These are phyloP conservation scores for Numenius arquata DNA, from an alignment of 2,113 vertebrate species.

Conservation along the genomic window DNA sequence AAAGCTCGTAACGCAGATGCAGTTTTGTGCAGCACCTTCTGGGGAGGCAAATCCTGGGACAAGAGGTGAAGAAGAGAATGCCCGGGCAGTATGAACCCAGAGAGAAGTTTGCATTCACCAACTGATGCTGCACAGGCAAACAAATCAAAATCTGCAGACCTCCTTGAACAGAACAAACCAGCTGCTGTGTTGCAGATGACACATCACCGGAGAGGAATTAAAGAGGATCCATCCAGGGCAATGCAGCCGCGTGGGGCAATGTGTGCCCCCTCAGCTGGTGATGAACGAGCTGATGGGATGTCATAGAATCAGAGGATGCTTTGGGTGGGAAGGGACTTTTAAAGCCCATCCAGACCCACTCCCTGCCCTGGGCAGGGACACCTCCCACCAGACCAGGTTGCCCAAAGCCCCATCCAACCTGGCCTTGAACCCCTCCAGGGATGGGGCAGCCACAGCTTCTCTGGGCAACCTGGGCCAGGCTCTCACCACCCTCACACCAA, in stretches of 20 bases:
- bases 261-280: rapidly evolving
- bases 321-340: neutral
- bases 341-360: neutral
- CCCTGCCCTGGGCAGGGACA: neutral
- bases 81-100: neutral
- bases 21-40: neutral
- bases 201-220: neutral
- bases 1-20: neutral
- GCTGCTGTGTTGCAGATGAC: rapidly evolving
- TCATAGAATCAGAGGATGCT: too few species aligned
- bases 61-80: neutral
- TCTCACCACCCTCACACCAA: rapidly evolving
- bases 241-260: neutral
- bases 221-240: neutral
- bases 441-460: neutral
- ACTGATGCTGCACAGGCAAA: neutral
- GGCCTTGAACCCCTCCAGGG: neutral
- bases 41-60: neutral
- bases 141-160: neutral
- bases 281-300: neutral
- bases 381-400: neutral
- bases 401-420: neutral
- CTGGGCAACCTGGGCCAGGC: neutral
- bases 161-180: neutral
- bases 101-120: neutral